phyloP scores from a whole-genome alignment of 2,113 vertebrate species.

The Sigmodon hispidus region DNA sequence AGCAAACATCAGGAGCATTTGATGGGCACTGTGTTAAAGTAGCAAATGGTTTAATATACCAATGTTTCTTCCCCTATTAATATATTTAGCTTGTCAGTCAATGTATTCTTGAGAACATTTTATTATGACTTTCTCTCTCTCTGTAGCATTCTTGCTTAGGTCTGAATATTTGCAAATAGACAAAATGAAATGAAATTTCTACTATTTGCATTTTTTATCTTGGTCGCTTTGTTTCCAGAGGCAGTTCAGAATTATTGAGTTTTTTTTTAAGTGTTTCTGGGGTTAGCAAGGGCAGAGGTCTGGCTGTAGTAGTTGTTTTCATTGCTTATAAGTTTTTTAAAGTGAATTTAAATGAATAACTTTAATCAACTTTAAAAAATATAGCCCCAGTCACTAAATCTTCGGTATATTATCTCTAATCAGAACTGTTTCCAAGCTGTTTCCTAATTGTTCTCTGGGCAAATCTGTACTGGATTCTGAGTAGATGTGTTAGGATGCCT shows the following conservation, averaged over 20 bases:
- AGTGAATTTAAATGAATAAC: constrained; percentile 50
- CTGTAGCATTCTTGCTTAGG: background rate
- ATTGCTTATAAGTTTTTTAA: constrained; percentile 56
- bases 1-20: background rate
- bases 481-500: accelerated
- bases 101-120: background rate
- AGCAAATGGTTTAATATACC: background rate
- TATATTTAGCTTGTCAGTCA: constrained; percentile 39
- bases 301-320: background rate
- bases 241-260: background rate
- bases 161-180: background rate
- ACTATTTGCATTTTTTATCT: background rate
- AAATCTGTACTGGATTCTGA: background rate
- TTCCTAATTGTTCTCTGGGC: constrained; percentile 10
- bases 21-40: background rate
- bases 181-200: background rate
- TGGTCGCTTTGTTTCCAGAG: constrained; percentile 40
- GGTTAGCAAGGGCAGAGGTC: background rate
- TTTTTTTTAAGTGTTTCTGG: background rate
- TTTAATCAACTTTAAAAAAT: constrained; percentile 56
- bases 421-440: constrained; percentile 13
- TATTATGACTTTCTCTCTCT: background rate
- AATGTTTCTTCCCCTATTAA: background rate
- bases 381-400: constrained; percentile 5
- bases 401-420: constrained; percentile 4